Base-by-base conservation (phyloP, 2,113 vertebrate species). In the Falcunculus frontatus region DNA sequence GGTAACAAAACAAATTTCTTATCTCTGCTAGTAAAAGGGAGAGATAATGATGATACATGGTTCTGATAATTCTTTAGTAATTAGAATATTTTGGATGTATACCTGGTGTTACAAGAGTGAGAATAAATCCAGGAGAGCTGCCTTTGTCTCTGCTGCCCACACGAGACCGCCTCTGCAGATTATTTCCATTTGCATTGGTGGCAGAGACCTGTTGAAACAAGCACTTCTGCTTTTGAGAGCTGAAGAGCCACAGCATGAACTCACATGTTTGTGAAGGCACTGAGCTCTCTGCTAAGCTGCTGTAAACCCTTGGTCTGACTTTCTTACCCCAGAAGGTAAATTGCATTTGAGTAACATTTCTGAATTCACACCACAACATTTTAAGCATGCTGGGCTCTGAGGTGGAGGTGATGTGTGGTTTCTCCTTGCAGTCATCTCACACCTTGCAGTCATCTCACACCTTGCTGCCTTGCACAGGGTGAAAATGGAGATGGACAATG, bases 1-100 rank as follows among this genome's bases (percentile, higher is more conserved):
- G 99, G 99, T 99, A 99, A 98, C 37, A 67, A 93, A 64, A 95
- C 33, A 35, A 84, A 84, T 96, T 96, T 73, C 77, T 97, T 74
- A 76, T 82, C 78, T 72, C 85, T 74, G 65, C 41, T 42, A n/a
- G 91, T 37, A 75, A 85, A 60, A 67, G 30, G 32, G 92, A 89
- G n/a, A 97, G 33, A 16, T 50, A 56, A 39, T 85, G 80, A 53
- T 87, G 53, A 56, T 64, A 41, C 1, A 17, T 65, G 39, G 29
- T 44, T 85, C 35, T 69, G 30, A 41, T 70, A 69, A 32, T 77
- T 91, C 68, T 88, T 64, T 25, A 62, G 27, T 56, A 49, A 55
- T 56, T 16, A 1, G 2, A 49, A 5, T 69, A 77, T 84, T 88
- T 88, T 55, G 56, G 52, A 76, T 10, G 3, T 41, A 18, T n/a